Base-by-base conservation (phyloP, 92 coral and sea anemone species). In the Parazoanthus swiftii region DNA sequence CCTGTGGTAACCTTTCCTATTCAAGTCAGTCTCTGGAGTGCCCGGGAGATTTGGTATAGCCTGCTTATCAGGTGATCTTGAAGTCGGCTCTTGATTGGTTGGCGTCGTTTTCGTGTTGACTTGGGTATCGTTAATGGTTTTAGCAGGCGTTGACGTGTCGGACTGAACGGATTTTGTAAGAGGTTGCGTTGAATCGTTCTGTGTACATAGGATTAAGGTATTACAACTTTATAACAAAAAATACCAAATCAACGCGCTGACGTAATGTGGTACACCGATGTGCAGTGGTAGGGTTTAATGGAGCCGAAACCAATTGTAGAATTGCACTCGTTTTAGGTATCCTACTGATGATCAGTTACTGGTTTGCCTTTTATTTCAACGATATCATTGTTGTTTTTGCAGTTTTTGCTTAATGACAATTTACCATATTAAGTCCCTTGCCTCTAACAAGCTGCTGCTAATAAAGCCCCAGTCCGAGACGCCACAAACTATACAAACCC, bases 31-130 rank as follows among this genome's bases (percentile, higher is more conserved):
- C 36, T 86, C 89, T 23, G 95, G 95, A 70, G 91, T 94, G 58
- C 97, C 97, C 48, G 95, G 97, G 16, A 94, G 85, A 54, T 89
- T 94, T 33, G 94, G 92, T 14, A 93, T 81, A 76, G 91, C 87
- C 35, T 91, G 91, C 7, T 88, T 92, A 54, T 93, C 95, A 56
- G 95, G 94, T 56, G 73, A 80, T 72, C 1, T 71, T 33, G 20
- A 25, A 4, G 29, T 23, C 56, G 36, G 36, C 29, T 44, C 77
- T 21, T 84, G 87, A 84, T 84, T 84, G 70, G 78, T 74, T 29
- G 25, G 67, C 66, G 42, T 73, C 39, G 74, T 29, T 42, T 7
- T 35, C 44, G 44, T 15, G 67, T 36, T 84, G 3, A 18, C 29
- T 46, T 70, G 78, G 8, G 46, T 48, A 35, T 48, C 63, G 82